Evolutionary conservation across 2,888 invertebrate genomes (phyloP).

Genomic region (Chrysolina oricalcia): DNA sequence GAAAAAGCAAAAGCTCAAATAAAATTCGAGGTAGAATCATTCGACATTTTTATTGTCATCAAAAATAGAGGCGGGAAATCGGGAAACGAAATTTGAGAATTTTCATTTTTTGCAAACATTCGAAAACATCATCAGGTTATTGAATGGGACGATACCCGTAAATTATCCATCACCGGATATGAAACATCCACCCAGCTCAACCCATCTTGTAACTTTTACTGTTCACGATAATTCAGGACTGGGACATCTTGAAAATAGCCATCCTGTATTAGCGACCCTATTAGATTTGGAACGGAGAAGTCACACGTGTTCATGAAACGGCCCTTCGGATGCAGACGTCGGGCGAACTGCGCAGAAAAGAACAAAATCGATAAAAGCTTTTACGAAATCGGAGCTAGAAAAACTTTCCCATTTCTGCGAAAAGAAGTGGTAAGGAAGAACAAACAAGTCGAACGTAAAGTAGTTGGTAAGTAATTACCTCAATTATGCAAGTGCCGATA

Average conservation of each 20-base stretch:
- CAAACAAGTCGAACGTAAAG: conserved; percentile 30
- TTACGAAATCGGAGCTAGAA: neutral
- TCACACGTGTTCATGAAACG: neutral
- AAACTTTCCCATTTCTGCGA: neutral
- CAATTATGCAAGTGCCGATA: conserved; percentile 27
- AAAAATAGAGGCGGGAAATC: too few species aligned
- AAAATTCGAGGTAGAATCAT: too few species aligned
- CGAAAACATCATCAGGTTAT: too few species aligned
- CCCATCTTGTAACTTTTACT: neutral
- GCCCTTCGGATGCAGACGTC: neutral
- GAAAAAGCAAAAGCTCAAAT: too few species aligned
- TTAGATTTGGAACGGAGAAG: neutral
- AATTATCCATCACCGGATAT: too few species aligned
- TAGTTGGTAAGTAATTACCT: conserved; percentile 29
- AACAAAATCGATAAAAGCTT: neutral
- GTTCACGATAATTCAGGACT: too few species aligned
- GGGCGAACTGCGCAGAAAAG: neutral
- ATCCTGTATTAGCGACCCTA: neutral
- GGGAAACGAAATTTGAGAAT: too few species aligned
- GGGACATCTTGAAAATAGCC: too few species aligned
- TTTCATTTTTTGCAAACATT: too few species aligned
- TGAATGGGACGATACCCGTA: too few species aligned
- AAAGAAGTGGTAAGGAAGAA: conserved; percentile 23
- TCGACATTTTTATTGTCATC: too few species aligned
- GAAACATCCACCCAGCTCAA: neutral